Evolutionary conservation across 37 sponge, comb jelly and placozoan genomes (phyloP), one percentile per base, ranked within the genome.

Genomic region (Diacarnus erythraeanus): DNA sequence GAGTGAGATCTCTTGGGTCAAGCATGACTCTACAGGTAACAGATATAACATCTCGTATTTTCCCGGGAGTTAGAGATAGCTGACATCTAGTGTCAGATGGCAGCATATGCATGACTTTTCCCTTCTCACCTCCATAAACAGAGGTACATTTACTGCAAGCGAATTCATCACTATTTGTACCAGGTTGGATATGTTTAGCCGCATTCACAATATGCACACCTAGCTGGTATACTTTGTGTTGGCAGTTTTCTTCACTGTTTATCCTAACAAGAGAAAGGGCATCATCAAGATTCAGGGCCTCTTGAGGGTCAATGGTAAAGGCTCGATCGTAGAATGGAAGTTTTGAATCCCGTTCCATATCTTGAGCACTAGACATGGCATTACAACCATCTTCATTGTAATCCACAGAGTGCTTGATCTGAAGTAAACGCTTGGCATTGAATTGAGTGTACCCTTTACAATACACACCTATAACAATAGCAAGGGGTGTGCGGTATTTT

Each of bases 261-360:
- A 83, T 0, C 25, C 22, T 65, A 4, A 25, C 41, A n/a, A 87
- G 34, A 26, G 88, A 79, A 18, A 92, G 25, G 21, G 92, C 92
- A 92, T 92, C 88, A 72, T 92, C 92, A 27, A 87, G 78, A 21
- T 77, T 76, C 3, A 26, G 33, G 17, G 92, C 84, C 54, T 58
- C 78, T 47, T 70, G 59, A 37, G 92, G 92, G 59, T 92, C 92
- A 77, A 92, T 92, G 39, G 88, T 92, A 51, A 92, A 84, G 15
- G 81, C 88, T 36, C 61, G 82, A 60, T 74, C 44, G 25, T 81
- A 57, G 3, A 79, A 30, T 2, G 25, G 23, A 6, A 31, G 17
- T n/a, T 6, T 59, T 60, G 39, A 40, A 2, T 38, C 75, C 37
- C 31, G 22, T 40, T 75, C 37, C 36, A 2, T 58, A 29, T 38